Base-by-base conservation (phyloP, 2,888 invertebrate species). In the Drosophila macrospina region DNA sequence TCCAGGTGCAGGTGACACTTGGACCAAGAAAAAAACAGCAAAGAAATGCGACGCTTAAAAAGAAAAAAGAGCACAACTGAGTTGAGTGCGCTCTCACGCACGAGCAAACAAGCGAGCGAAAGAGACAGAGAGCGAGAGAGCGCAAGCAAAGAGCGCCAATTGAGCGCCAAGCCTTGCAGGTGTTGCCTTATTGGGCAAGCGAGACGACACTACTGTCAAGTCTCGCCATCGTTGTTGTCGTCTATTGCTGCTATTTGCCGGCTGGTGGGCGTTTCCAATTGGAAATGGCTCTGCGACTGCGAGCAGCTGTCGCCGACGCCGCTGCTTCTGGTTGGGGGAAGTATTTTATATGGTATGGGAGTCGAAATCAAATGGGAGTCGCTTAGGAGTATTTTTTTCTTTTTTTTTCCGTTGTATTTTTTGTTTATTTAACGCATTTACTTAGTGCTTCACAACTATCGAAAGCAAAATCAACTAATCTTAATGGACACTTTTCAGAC, bases 401-500 rank as follows among this genome's bases (percentile, higher is more conserved):
- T 20, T 63, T 59, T 41, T 39, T 59, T 67, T 65, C 69, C 64
- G 20, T 54, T 42, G 30, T 10, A 32, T 42, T 24, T 55, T 55
- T 78, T 74, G 81, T 80, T 84, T 80, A 69, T 75, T 74, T 78
- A 74, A 68, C 74, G 60, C 64, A 69, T 74, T 80, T 72, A 75
- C 88, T 86, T 87, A 84, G 77, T 65, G 72, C 72, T 72, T 67
- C 59, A 74, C 70, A 83, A 80, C 78, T 86, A 86, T 88, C 87
- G 87, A 77, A 80, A 67, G 76, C 77, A 84, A 86, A 88, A 88
- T 88, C 85, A 87, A 85, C 85, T 84, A 88, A 85, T 84, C 87
- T 84, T 84, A 83, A 88, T 86, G 87, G 87, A 84, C 75, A 80
- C 74, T 77, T 72, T 86, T 72, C 62, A 42, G 69, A 67, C 71